A percentile compares a stretch with the other conserved stretches of the same genome.
Conservation (phyloP, 2,797 vertebrate genomes). For the Takifugu rubripes region DNA sequence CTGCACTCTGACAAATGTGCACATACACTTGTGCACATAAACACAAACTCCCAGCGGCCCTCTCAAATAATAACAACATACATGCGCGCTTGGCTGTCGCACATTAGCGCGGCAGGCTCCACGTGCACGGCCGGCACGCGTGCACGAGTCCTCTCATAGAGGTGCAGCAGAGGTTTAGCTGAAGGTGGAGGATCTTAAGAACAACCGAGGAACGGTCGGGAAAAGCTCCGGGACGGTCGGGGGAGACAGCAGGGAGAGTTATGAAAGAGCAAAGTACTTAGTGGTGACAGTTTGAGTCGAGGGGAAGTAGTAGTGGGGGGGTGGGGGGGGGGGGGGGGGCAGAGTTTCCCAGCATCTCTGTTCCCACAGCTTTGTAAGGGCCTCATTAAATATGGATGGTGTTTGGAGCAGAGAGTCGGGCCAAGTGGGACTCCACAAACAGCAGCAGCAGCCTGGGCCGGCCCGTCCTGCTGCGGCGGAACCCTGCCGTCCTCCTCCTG, state of each 20-base stretch:
- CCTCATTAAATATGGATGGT: slow-evolving; percentile 73
- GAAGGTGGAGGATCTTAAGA: slow-evolving; percentile 17
- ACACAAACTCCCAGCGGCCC: slow-evolving; percentile 22
- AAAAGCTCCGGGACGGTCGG: not conserved
- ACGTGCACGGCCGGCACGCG: slow-evolving; percentile 16
- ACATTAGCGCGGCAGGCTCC: slow-evolving; percentile 12
- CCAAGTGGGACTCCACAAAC: slow-evolving; percentile 68
- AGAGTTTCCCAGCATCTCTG: slow-evolving; percentile 56
- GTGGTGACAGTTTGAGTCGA: slow-evolving; percentile 29
- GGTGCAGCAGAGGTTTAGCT: not conserved
- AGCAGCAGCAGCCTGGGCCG: slow-evolving; percentile 41
- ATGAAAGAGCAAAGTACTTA: slow-evolving; percentile 26
- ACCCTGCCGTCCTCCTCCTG: slow-evolving; percentile 18
- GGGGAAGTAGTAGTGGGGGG: slow-evolving; percentile 6
- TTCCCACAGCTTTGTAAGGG: slow-evolving; percentile 67
- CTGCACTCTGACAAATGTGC: slow-evolving; percentile 56
- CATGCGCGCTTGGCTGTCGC: slow-evolving; percentile 7
- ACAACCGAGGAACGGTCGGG: slow-evolving; percentile 9
- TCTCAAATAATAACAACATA: slow-evolving; percentile 44
- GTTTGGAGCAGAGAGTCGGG: slow-evolving; percentile 67
- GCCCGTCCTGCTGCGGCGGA: slow-evolving; percentile 27
- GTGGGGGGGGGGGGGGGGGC: not conserved
- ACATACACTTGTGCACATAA: slow-evolving; percentile 20
- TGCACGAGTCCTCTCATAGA: not conserved
- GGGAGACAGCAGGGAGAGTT: slow-evolving; percentile 7